phyloP scores from a whole-genome alignment of 2,113 vertebrate genomes.

The Entelurus aequoreus region DNA sequence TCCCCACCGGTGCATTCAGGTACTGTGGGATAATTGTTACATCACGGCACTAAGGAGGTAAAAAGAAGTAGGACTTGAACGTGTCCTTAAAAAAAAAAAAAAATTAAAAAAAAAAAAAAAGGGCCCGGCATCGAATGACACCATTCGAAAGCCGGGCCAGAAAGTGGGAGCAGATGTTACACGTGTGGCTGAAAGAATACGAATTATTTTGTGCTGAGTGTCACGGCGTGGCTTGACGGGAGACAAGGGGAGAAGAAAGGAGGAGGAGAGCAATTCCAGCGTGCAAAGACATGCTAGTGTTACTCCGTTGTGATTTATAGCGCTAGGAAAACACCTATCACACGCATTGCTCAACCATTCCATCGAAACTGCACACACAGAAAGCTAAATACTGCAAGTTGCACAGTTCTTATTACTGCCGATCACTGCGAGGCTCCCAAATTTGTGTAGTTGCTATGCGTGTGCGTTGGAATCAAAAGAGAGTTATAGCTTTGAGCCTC shows the following conservation, averaged over 20 bases:
- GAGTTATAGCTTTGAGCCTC: too few species aligned
- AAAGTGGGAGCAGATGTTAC: not conserved
- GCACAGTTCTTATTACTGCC: too few species aligned
- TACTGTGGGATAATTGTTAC: not conserved
- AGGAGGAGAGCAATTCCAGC: not conserved
- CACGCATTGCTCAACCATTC: not conserved
- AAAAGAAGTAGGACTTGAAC: slow-evolving; percentile 5
- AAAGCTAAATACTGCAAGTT: too few species aligned
- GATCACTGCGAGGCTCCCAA: too few species aligned
- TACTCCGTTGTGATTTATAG: slow-evolving; percentile 4
- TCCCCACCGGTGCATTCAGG: not conserved
- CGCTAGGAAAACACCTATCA: slow-evolving; percentile 5
- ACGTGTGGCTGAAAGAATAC: slow-evolving; percentile 4
- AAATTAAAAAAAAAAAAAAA: too few species aligned
- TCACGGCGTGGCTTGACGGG: too few species aligned
- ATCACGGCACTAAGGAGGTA: not conserved
- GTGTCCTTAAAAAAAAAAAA: not conserved
- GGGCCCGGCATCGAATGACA: not conserved
- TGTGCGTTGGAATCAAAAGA: too few species aligned
- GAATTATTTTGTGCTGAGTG: not conserved
- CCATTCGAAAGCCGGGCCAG: not conserved
- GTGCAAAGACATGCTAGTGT: slow-evolving; percentile 6
- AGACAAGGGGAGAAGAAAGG: too few species aligned
- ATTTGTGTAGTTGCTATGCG: too few species aligned
- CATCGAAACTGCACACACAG: too few species aligned